Conservation (phyloP, 2,113 vertebrate genomes). For the Gasterosteus nipponicus region DNA sequence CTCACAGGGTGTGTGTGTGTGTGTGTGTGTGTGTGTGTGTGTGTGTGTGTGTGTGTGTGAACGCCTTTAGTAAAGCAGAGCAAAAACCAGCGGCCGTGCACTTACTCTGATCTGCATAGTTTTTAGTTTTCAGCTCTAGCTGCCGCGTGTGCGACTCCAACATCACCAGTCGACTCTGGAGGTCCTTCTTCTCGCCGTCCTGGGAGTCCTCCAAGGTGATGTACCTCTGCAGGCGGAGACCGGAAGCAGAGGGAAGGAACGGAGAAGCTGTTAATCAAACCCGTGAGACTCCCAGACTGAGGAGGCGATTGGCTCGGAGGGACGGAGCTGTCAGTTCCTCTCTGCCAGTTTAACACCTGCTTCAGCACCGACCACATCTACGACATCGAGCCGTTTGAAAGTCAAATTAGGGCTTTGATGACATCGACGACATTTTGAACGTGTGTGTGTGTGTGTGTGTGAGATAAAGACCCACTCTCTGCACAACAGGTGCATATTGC, state of each 20-base stretch:
- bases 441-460: not conserved
- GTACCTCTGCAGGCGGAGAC: constrained; percentile 87
- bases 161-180: constrained; percentile 87
- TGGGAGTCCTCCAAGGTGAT: constrained; percentile 96
- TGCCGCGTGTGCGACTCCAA: constrained; percentile 94
- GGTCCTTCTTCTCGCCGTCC: constrained; percentile 97
- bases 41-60: not conserved
- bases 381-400: too few relatives aligned
- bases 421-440: not conserved
- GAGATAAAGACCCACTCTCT: not conserved
- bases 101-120: constrained; percentile 98
- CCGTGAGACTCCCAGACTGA: not conserved
- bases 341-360: constrained; percentile 1
- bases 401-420: not conserved
- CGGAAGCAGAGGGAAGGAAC: not conserved
- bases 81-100: constrained; percentile 2
- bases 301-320: not conserved
- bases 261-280: not conserved
- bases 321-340: not conserved
- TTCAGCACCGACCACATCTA: not conserved
- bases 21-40: constrained; percentile 1
- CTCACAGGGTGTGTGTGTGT: constrained; percentile 19
- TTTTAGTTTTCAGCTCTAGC: constrained; percentile 93
- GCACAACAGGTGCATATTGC: constrained; percentile 47
- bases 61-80: not conserved